A percentile compares a stretch with the other conserved stretches of the same genome.
phyloP scores from a whole-genome alignment of 2,888 invertebrate species.

The Margaritifera margaritifera region DNA sequence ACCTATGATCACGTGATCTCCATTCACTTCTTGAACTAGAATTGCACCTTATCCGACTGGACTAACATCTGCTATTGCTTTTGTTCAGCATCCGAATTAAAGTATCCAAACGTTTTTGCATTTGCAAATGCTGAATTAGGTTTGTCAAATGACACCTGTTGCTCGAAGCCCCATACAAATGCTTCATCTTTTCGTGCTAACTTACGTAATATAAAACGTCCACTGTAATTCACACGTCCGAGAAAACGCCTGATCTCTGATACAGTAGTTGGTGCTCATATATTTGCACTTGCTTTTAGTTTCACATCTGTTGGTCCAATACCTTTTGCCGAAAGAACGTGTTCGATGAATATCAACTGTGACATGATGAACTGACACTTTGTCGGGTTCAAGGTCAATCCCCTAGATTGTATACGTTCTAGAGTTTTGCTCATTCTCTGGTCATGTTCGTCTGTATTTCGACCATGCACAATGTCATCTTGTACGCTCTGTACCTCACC shows the following conservation, averaged over 20 bases:
- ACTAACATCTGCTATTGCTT: slow-evolving; percentile 11
- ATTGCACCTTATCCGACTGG: slow-evolving; percentile 20
- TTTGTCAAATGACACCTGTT: not conserved
- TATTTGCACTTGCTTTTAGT: slow-evolving; percentile 14
- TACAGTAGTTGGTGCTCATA: slow-evolving; percentile 7
- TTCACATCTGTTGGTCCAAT: slow-evolving; percentile 16
- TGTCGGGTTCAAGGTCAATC: slow-evolving; percentile 28
- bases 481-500: slow-evolving; percentile 30
- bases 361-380: slow-evolving; percentile 36
- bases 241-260: slow-evolving; percentile 24
- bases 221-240: slow-evolving; percentile 24
- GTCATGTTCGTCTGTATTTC: slow-evolving; percentile 23
- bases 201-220: slow-evolving; percentile 10
- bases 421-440: slow-evolving; percentile 20
- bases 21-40: slow-evolving; percentile 15
- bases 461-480: slow-evolving; percentile 32
- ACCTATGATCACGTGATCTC: slow-evolving; percentile 3
- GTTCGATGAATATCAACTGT: slow-evolving; percentile 33
- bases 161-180: slow-evolving; percentile 1
- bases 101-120: not conserved
- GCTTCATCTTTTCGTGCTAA: slow-evolving; percentile 1
- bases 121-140: slow-evolving; percentile 3
- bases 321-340: slow-evolving; percentile 9
- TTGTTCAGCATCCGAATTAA: slow-evolving; percentile 5
- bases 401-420: slow-evolving; percentile 16